These are phyloP conservation scores for Xiphophorus couchianus DNA, from an alignment of 2,113 vertebrate genomes.

Conservation along the genomic window DNA sequence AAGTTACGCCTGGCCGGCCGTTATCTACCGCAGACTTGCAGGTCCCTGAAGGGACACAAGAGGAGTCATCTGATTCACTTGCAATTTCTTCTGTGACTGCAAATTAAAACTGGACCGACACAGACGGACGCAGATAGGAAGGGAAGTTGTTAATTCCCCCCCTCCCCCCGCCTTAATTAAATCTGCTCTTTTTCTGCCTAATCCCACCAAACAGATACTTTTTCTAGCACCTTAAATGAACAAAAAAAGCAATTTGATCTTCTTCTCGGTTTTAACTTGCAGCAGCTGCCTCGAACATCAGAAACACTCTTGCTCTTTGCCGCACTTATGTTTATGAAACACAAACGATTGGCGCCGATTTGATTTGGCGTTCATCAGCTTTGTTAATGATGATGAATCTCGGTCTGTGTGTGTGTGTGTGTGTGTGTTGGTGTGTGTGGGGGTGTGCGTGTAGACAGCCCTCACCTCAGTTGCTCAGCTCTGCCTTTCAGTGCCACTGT, in stretches of 20 bases:
- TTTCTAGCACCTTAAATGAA: constrained; percentile 42
- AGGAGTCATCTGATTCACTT: constrained; percentile 71
- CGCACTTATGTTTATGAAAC: constrained; percentile 62
- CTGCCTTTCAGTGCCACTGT: constrained; percentile 26
- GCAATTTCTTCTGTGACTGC: constrained; percentile 58
- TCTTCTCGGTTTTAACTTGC: constrained; percentile 36
- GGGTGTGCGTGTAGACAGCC: neutral
- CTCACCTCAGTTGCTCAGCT: constrained; percentile 31
- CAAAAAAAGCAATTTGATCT: constrained; percentile 19
- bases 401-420: constrained; percentile 18
- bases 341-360: constrained; percentile 54
- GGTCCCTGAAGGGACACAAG: constrained; percentile 70
- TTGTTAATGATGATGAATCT: constrained; percentile 75
- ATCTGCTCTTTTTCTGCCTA: constrained; percentile 55
- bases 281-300: constrained; percentile 39
- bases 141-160: constrained; percentile 25
- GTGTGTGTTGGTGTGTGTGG: neutral
- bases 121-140: constrained; percentile 47
- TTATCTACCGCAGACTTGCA: constrained; percentile 70
- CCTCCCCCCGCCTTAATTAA: constrained; percentile 45
- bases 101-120: constrained; percentile 70
- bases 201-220: constrained; percentile 52
- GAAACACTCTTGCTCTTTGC: constrained; percentile 34
- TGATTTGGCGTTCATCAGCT: constrained; percentile 67
- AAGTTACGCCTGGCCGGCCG: constrained; percentile 69